These are phyloP conservation scores for Acipenser oxyrinchus DNA, from an alignment of 2,797 vertebrate genomes.

Conservation along the genomic window DNA sequence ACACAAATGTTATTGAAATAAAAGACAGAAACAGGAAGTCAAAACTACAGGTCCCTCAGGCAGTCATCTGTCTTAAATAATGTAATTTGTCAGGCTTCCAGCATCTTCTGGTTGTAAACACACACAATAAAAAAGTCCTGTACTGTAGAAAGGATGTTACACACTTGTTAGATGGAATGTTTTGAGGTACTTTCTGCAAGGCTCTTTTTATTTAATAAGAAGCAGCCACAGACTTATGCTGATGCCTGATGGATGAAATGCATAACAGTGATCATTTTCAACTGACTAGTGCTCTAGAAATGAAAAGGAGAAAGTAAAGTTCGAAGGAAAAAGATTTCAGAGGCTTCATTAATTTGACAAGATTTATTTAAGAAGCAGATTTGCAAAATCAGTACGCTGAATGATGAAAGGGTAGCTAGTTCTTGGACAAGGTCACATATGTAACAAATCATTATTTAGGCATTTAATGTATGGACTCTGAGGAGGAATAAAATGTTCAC, in stretches of 20 bases:
- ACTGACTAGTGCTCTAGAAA: background rate
- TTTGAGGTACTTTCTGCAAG: constrained; percentile 44
- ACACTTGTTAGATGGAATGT: constrained; percentile 48
- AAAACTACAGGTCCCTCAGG: constrained; percentile 57
- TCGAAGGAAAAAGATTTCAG: constrained; percentile 21
- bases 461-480: constrained; percentile 54
- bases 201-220: constrained; percentile 51
- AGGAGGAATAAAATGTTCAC: constrained; percentile 56
- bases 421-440: constrained; percentile 56
- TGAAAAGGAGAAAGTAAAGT: constrained; percentile 31
- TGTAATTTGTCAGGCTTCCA: constrained; percentile 65
- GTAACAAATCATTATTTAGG: constrained; percentile 52
- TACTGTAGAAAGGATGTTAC: constrained; percentile 44
- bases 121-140: constrained; percentile 50
- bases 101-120: constrained; percentile 52
- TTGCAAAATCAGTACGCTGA: background rate
- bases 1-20: constrained; percentile 61
- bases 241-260: constrained; percentile 22
- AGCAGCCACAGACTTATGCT: constrained; percentile 34
- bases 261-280: constrained; percentile 26
- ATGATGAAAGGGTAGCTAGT: constrained; percentile 41
- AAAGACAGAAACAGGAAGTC: constrained; percentile 67
- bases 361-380: constrained; percentile 14
- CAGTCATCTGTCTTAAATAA: constrained; percentile 67
- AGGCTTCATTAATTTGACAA: background rate